Conservation (phyloP, 2,113 vertebrate genomes). For the Crypturellus undulatus region DNA sequence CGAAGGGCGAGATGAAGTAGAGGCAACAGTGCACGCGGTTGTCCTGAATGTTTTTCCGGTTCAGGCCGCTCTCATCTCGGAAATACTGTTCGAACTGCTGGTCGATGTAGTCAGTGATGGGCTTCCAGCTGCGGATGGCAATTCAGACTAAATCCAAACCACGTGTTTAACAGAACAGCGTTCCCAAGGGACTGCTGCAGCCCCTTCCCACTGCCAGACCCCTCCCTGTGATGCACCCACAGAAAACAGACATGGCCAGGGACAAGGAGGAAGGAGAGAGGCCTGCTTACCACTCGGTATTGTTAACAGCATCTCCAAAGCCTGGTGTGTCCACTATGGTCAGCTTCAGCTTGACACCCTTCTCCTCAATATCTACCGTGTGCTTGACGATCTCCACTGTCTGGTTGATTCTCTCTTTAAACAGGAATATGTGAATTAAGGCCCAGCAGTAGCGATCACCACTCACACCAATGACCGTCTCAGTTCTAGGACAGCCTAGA, state of each 20-base stretch:
- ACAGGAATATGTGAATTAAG: not conserved
- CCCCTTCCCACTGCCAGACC: not conserved
- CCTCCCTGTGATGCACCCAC: not conserved
- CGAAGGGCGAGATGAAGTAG: conserved; percentile 97
- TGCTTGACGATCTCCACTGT: conserved; percentile 98
- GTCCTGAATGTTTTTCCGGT: conserved; percentile 98
- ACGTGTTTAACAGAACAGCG: not conserved
- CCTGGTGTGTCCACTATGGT: conserved; percentile 98
- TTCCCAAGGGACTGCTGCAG: not conserved
- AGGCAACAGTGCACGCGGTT: conserved; percentile 98
- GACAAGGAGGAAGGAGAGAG: not conserved
- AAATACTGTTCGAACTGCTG: conserved; percentile 99
- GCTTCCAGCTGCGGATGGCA: conserved; percentile 88
- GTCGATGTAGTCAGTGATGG: conserved; percentile 97
- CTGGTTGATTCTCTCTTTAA: conserved; percentile 93
- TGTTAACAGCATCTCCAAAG: conserved; percentile 98
- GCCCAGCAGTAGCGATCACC: not conserved
- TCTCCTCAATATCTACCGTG: conserved; percentile 98
- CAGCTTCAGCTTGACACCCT: conserved; percentile 97
- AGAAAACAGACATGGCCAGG: not conserved
- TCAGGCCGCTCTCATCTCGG: conserved; percentile 95
- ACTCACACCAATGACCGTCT: not conserved
- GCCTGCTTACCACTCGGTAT: conserved; percentile 92
- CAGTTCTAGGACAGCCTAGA: not conserved
- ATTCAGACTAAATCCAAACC: not conserved